phyloP scores from a whole-genome alignment of 2,797 vertebrate genomes.

The Tragelaphus eurycerus region DNA sequence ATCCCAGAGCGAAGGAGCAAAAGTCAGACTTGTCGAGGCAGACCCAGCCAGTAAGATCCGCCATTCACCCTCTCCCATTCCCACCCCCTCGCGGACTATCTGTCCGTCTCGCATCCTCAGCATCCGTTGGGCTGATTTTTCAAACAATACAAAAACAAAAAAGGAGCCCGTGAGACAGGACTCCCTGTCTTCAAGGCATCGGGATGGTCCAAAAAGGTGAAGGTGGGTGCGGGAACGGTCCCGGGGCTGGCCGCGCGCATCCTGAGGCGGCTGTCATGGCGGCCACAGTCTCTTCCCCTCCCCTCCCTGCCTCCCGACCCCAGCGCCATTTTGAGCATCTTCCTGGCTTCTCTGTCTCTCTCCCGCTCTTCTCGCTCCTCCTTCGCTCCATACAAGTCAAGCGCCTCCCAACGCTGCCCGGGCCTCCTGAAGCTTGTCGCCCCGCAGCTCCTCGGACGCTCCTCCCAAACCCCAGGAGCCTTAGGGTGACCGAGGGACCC shows the following conservation, averaged over 20 bases:
- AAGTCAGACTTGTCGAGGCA: not conserved
- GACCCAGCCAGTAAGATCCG: not conserved
- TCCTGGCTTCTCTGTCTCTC: not conserved
- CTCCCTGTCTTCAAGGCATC: not conserved
- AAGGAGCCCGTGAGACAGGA: not conserved
- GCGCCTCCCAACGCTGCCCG: not conserved
- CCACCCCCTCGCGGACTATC: not conserved
- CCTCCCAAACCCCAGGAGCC: constrained; percentile 40
- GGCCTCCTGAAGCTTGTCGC: not conserved
- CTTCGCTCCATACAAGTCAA: not conserved
- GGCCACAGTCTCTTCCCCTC: constrained; percentile 84
- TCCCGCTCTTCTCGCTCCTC: not conserved
- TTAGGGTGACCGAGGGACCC: not conserved
- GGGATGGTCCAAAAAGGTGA: not conserved
- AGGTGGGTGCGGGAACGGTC: not conserved
- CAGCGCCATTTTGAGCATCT: constrained; percentile 90
- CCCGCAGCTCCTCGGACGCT: not conserved
- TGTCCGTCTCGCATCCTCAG: not conserved
- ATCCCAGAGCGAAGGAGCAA: not conserved
- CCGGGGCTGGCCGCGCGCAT: not conserved
- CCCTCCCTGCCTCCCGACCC: constrained; percentile 78
- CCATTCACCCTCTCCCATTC: not conserved
- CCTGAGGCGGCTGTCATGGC: constrained; percentile 88
- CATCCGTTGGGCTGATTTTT: not conserved
- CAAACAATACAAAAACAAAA: not conserved